Conservation (phyloP, 2,113 vertebrate species). For the Corvus cornix region DNA sequence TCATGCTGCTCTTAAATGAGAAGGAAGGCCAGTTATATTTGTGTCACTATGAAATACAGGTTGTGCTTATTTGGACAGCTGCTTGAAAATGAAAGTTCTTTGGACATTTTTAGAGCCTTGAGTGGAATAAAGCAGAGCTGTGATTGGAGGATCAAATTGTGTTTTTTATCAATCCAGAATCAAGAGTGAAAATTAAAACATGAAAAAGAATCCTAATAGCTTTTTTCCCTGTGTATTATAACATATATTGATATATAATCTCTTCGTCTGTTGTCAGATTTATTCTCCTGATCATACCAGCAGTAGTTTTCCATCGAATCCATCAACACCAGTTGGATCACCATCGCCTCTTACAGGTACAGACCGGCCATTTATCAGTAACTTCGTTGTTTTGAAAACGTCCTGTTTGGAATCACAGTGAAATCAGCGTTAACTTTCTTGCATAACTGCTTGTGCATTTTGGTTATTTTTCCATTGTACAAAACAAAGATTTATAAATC, state of each 20-base stretch:
- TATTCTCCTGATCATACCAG: conserved; percentile 99
- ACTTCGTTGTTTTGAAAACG: background rate
- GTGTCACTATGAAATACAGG: background rate
- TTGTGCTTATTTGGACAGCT: conserved; percentile 31
- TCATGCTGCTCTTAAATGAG: background rate
- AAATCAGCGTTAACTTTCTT: background rate
- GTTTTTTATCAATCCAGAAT: conserved; percentile 36
- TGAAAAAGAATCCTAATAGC: conserved; percentile 57
- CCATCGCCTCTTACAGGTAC: conserved; percentile 93
- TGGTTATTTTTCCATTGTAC: background rate
- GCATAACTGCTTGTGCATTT: background rate
- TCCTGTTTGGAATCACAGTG: background rate
- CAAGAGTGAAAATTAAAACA: conserved; percentile 48
- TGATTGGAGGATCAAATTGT: conserved; percentile 60
- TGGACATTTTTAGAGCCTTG: conserved; percentile 55
- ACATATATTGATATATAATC: conserved; percentile 6
- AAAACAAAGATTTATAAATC: background rate
- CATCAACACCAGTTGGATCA: conserved; percentile 95
- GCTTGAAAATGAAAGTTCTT: conserved; percentile 55
- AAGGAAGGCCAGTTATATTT: conserved; percentile 4
- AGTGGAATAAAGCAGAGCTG: conserved; percentile 50
- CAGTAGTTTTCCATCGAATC: conserved; percentile 98
- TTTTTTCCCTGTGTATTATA: background rate
- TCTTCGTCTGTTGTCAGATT: conserved; percentile 82
- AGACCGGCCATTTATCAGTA: conserved; percentile 42